Evolutionary conservation across 2,113 vertebrate genomes (phyloP).

Genomic region (Alligator sinensis): DNA sequence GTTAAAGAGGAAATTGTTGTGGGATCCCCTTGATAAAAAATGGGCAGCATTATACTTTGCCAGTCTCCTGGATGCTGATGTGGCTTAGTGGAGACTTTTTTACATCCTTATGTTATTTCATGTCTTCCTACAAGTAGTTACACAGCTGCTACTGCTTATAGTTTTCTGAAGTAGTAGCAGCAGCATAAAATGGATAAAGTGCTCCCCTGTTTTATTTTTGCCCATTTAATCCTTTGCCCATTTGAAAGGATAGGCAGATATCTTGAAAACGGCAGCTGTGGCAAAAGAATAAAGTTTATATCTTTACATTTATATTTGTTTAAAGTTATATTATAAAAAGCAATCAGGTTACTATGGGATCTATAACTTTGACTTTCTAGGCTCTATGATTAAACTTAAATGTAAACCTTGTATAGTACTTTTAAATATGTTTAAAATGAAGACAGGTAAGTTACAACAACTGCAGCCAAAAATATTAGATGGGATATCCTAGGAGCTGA

Average conservation of each 20-base stretch:
- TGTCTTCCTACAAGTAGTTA: not conserved
- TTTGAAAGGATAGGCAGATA: not conserved
- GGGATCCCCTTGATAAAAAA: not conserved
- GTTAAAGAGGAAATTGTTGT: not conserved
- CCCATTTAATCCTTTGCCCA: not conserved
- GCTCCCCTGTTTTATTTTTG: not conserved
- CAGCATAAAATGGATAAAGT: not conserved
- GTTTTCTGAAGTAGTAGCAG: not conserved
- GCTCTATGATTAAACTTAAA: not conserved
- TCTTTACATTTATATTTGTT: not conserved
- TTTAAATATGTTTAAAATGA: not conserved
- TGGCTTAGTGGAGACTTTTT: not conserved
- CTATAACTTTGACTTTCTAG: not conserved
- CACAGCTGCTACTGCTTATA: not conserved
- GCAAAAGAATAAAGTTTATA: not conserved
- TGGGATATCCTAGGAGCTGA: not conserved
- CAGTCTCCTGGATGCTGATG: not conserved
- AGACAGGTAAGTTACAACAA: rapidly evolving
- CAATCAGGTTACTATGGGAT: rapidly evolving
- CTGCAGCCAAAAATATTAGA: not conserved
- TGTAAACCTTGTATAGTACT: not conserved
- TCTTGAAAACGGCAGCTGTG: not conserved
- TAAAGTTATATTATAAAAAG: not conserved
- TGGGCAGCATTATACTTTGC: not conserved
- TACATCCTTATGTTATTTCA: not conserved